Evolutionary conservation across 2,797 vertebrate genomes (phyloP).

Genomic region (Tinamus major): DNA sequence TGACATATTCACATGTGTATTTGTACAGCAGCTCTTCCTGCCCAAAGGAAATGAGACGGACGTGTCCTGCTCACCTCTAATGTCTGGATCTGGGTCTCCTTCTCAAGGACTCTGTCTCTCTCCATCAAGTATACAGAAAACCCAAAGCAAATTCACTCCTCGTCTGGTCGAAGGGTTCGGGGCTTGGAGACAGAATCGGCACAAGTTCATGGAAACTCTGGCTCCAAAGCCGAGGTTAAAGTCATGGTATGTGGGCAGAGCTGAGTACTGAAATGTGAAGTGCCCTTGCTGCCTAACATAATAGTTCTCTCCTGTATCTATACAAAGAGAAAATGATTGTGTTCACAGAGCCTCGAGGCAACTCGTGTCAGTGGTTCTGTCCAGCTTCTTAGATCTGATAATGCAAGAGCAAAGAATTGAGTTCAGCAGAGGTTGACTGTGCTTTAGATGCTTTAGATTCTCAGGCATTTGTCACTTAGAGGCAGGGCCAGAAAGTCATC

Average conservation of each 20-base stretch:
- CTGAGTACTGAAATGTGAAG: not conserved
- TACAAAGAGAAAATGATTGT: not conserved
- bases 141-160: not conserved
- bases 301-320: not conserved
- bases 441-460: constrained; percentile 13
- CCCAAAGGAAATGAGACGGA: not conserved
- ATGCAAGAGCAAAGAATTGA: not conserved
- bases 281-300: not conserved
- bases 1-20: not conserved
- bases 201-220: not conserved
- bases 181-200: not conserved
- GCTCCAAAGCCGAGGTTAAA: not conserved
- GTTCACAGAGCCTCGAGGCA: constrained; percentile 21
- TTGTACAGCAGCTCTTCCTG: not conserved
- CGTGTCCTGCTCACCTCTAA: not conserved
- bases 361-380: not conserved
- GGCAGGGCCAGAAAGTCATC: constrained; percentile 9
- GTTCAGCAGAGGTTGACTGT: not conserved
- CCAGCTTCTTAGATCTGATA: not conserved
- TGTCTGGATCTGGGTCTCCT: not conserved
- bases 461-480: constrained; percentile 20
- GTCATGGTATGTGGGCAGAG: not conserved
- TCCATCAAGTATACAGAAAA: not conserved
- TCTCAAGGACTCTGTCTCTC: not conserved
- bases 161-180: not conserved